Percentiles rank a stretch among this genome's conserved stretches.
These are phyloP conservation scores for Heliconius himera DNA, from an alignment of 1,140 invertebrate species.

Conservation along the genomic window DNA sequence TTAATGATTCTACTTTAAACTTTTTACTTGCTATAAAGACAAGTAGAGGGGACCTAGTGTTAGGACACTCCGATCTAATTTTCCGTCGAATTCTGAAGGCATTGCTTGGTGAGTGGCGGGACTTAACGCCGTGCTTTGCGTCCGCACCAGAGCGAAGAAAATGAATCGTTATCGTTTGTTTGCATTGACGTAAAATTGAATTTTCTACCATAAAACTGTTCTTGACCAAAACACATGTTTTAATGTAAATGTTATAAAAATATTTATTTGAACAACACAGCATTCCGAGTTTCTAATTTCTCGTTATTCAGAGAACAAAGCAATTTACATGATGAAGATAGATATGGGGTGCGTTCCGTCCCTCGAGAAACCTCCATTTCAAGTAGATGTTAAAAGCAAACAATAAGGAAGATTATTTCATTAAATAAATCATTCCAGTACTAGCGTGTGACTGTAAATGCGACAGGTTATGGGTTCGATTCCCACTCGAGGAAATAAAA, in stretches of 20 bases:
- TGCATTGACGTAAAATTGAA: too few species aligned
- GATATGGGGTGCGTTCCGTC: neutral
- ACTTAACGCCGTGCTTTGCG: too few species aligned
- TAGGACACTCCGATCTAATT: too few species aligned
- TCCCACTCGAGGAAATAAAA: too few species aligned
- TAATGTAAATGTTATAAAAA: neutral
- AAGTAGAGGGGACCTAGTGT: neutral
- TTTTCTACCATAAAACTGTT: too few species aligned
- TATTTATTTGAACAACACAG: neutral
- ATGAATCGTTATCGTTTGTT: too few species aligned
- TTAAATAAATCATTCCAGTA: neutral
- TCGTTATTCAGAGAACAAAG: neutral
- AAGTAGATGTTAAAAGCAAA: neutral
- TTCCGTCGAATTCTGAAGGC: too few species aligned
- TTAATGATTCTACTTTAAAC: neutral
- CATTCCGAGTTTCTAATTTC: neutral
- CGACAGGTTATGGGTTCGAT: too few species aligned
- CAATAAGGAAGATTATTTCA: neutral
- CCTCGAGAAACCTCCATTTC: neutral
- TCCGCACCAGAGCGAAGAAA: too few species aligned
- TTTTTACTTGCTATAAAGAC: neutral
- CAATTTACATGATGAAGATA: slow-evolving; percentile 10
- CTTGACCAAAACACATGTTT: too few species aligned
- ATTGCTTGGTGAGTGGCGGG: too few species aligned
- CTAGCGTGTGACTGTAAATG: too few species aligned